phyloP scores from a whole-genome alignment of 2,797 vertebrate species.

The Catamblyrhynchus diadema region DNA sequence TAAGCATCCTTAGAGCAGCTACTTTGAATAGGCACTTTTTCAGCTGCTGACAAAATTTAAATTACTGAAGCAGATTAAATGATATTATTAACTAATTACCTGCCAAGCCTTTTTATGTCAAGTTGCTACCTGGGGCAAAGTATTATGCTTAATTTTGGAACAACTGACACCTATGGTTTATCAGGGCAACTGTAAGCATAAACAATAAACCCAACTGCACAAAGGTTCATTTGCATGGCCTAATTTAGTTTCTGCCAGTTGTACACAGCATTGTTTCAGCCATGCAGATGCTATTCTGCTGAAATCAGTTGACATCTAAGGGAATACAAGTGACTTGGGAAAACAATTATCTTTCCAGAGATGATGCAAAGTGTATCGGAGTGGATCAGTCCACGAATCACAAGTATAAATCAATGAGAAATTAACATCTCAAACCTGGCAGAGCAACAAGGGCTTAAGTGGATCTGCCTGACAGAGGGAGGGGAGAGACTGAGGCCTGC shows the following conservation, averaged over 20 bases:
- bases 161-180: slow-evolving; percentile 8
- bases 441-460: neutral
- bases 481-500: neutral
- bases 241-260: neutral
- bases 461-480: neutral
- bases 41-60: slow-evolving; percentile 53
- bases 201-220: neutral
- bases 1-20: slow-evolving; percentile 32
- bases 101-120: slow-evolving; percentile 32
- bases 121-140: slow-evolving; percentile 32
- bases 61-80: slow-evolving; percentile 20
- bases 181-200: neutral
- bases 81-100: slow-evolving; percentile 42
- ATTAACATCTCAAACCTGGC: neutral
- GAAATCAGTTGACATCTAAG: neutral
- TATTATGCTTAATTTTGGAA: slow-evolving; percentile 19
- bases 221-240: neutral
- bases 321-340: neutral
- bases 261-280: neutral
- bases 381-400: neutral
- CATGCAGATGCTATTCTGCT: neutral
- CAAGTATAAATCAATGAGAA: neutral
- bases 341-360: neutral
- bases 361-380: neutral
- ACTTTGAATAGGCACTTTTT: slow-evolving; percentile 23